Evolutionary conservation across 1,140 invertebrate species (phyloP).

Genomic region (Ganaspis sp.): DNA sequence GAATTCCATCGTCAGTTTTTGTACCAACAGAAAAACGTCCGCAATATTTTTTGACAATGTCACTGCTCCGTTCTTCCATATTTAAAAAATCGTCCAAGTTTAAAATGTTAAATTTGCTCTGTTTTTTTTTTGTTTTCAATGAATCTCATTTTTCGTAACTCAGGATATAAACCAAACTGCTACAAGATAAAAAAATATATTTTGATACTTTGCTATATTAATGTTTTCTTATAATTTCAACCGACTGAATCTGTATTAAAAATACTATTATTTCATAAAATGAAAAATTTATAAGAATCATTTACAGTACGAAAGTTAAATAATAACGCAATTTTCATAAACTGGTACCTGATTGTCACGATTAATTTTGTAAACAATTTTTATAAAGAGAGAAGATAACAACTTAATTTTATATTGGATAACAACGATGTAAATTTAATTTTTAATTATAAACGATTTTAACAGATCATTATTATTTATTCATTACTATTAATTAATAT

Average conservation of each 20-base stretch:
- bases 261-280: not conserved
- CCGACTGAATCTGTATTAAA: conserved; percentile 11
- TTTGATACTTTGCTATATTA: conserved; percentile 75
- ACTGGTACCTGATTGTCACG: conserved; percentile 18
- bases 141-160: conserved; percentile 60
- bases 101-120: not conserved
- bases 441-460: no score
- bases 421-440: no score
- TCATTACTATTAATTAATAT: no score
- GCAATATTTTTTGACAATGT: conserved; percentile 43
- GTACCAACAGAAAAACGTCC: conserved; percentile 36
- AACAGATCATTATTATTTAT: no score
- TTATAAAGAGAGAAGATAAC: not conserved
- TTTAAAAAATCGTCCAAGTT: not conserved
- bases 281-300: not conserved
- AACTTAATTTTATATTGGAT: no score
- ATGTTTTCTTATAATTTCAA: conserved; percentile 56
- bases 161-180: conserved; percentile 69
- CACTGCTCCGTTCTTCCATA: conserved; percentile 35
- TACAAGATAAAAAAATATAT: conserved; percentile 72
- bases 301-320: not conserved
- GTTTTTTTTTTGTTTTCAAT: conserved; percentile 38
- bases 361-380: not conserved
- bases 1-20: not conserved
- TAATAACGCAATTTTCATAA: not conserved